Evolutionary conservation across 2,797 vertebrate genomes (phyloP).

Genomic region (Xenops minutus): DNA sequence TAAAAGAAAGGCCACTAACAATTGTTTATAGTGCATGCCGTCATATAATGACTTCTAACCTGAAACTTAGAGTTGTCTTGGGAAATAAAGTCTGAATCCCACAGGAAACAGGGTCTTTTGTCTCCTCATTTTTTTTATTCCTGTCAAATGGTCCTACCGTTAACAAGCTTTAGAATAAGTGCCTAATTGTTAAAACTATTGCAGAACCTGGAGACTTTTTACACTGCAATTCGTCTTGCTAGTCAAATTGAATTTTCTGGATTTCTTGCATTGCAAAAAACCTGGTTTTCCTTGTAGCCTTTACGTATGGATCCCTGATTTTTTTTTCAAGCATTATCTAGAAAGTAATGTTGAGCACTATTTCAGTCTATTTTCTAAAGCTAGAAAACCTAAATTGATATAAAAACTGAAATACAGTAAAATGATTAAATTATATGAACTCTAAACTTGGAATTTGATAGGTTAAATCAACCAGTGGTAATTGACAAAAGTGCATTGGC

Average conservation of each 20-base stretch:
- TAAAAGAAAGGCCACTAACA: background rate
- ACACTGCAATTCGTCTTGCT: background rate
- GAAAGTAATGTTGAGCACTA: too few relatives aligned
- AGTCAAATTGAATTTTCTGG: background rate
- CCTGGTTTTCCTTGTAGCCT: background rate
- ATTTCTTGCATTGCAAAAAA: background rate
- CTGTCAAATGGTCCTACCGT: background rate
- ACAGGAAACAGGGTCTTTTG: background rate
- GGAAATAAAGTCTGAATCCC: rapidly evolving
- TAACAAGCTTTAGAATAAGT: background rate
- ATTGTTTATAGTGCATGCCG: background rate
- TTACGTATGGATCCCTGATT: background rate
- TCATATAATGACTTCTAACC: background rate
- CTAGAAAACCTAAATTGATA: background rate
- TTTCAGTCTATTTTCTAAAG: too few relatives aligned
- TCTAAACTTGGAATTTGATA: background rate
- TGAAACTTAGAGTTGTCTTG: background rate
- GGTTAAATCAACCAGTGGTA: background rate
- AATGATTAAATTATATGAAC: background rate
- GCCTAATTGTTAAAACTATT: background rate
- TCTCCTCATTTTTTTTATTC: background rate
- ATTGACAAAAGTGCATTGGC: background rate
- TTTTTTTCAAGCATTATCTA: too few relatives aligned
- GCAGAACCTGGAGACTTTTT: background rate
- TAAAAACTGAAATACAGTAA: background rate